Base-by-base conservation (phyloP, 2,797 vertebrate species). In the Macropus fuliginosus region DNA sequence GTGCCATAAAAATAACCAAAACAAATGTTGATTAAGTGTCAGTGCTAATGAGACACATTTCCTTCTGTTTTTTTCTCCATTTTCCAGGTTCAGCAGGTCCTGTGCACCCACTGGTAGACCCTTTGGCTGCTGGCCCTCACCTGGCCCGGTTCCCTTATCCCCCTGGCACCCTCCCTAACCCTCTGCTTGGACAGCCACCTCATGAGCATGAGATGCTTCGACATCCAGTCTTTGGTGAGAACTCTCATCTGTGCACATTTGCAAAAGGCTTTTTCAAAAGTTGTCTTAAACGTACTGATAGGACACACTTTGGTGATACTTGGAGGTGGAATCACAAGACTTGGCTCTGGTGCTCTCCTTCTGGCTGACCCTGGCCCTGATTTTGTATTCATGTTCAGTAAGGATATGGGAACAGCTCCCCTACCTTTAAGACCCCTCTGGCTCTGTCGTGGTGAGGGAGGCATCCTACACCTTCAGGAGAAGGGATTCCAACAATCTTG, bases 121-220 rank as follows among this genome's bases (percentile, higher is more conserved):
- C 99, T 40, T 98, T 99, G 98, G 99, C 98, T 66, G 99, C 98
- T 5, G 99, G 99, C 98, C 99, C 99, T 94, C 99, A 99, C 98
- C 98, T 99, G 98, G 99, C 99, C 93, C 99, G 99, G 91, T 99
- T 99, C 98, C 99, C 99, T 3, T 99, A 99, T 98, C 99, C 99
- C 0, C 99, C 99, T 24, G 99, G 99, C 97, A 99, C 99, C 98
- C 99, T 99, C 98, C 99, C 99, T 98, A 99, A 99, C 98, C 98
- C 99, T 55, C 99, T 99, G 98, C 99, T 99, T 91, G 99, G 99
- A 94, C 99, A 99, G 98, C 99, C 99, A 2, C 99, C 99, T 14
- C 99, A 99, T 0, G 99, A 99, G 98, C 99, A 99, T 93, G 99
- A 99, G 99, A 99, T 99, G 99, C 99, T 99, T 90, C 99, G 99